Evolutionary conservation across 2,797 vertebrate species (phyloP).

Genomic region (Liparis tanakae): DNA sequence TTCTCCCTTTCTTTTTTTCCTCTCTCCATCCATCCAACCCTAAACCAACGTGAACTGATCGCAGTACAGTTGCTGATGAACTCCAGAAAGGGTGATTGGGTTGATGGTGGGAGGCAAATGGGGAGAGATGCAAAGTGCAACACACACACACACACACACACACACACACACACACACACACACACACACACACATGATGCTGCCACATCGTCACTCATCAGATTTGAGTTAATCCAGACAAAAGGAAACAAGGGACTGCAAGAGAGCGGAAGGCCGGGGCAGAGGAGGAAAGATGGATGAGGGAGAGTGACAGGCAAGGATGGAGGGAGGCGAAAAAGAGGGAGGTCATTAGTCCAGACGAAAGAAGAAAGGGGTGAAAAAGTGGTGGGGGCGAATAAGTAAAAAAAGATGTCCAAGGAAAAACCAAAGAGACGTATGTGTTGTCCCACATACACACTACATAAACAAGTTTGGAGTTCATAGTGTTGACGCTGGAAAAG

Average conservation of each 20-base stretch:
- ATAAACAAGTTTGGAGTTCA: neutral
- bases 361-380: neutral
- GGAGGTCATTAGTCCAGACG: neutral
- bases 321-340: neutral
- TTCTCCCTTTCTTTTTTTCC: constrained; percentile 15
- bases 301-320: neutral
- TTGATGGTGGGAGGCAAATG: constrained; percentile 42
- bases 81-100: constrained; percentile 53
- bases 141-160: neutral
- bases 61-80: constrained; percentile 60
- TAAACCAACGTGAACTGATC: constrained; percentile 56
- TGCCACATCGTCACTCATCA: constrained; percentile 58
- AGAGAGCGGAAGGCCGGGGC: constrained; percentile 23
- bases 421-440: neutral
- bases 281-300: constrained; percentile 7
- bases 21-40: constrained; percentile 51
- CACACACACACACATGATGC: constrained; percentile 35
- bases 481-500: neutral
- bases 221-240: constrained; percentile 66
- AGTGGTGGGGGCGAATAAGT: neutral
- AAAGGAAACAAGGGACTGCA: constrained; percentile 23
- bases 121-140: constrained; percentile 49
- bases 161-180: constrained; percentile 14
- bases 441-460: neutral
- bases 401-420: neutral